Evolutionary conservation across 2,888 invertebrate species (phyloP).

Genomic region (Taenaris catops): DNA sequence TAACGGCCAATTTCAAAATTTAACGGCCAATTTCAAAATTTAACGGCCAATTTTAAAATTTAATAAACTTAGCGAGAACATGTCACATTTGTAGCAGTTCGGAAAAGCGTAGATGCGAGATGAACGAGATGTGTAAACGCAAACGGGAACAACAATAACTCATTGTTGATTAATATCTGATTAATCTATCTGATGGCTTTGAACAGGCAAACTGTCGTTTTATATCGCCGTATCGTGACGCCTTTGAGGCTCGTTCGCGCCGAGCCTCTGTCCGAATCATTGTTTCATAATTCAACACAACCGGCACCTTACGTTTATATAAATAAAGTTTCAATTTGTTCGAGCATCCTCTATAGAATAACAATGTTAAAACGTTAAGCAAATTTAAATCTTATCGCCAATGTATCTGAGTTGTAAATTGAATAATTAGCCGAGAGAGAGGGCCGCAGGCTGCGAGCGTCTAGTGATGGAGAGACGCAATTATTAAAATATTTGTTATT

Average conservation of each 20-base stretch:
- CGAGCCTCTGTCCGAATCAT: conserved; percentile 39
- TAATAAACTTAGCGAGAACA: no score
- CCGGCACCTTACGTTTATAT: conserved; percentile 18
- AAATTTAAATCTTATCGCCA: conserved; percentile 40
- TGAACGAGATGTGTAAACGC: no score
- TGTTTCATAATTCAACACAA: conserved; percentile 25
- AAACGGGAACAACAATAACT: no score
- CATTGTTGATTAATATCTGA: conserved; percentile 17
- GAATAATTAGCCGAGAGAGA: conserved; percentile 9
- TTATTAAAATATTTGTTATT: conserved; percentile 20
- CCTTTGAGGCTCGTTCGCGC: conserved; percentile 29
- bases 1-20: no score
- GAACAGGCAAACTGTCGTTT: conserved; percentile 18
- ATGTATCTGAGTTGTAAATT: conserved; percentile 35
- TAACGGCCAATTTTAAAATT: no score
- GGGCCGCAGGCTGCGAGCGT: conserved; percentile 18
- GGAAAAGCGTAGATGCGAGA: no score
- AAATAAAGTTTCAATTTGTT: conserved; percentile 26
- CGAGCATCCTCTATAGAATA: conserved; percentile 26
- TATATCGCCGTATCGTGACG: conserved; percentile 21
- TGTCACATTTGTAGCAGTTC: no score
- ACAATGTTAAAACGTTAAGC: conserved; percentile 30
- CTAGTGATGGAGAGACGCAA: conserved; percentile 25
- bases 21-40: no score
- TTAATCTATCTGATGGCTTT: conserved; percentile 16